Base-by-base conservation (phyloP, 2,888 invertebrate genomes). In the Chloroclystis v-ata region DNA sequence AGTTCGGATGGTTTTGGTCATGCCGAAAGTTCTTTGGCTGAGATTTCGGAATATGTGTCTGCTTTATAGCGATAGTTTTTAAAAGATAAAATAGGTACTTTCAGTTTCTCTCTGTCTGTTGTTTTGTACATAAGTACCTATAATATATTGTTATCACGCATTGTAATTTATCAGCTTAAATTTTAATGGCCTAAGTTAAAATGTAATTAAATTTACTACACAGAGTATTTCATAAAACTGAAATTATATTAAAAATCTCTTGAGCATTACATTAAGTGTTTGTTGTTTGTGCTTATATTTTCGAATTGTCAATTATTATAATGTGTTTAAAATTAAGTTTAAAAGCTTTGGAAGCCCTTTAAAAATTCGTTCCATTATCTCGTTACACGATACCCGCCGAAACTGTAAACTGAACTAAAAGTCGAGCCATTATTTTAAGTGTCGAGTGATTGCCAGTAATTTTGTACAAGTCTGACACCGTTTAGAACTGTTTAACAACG, bases 391-490 rank as follows among this genome's bases (percentile, higher is more conserved):
- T 35, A 35, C 20, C 16, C 20, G n/a, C 14, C 7, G 26, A 6
- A 8, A 26, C 9, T 43, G 42, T 38, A 37, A 49, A 44, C 37
- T 30, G 40, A 37, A 44, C 13, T 37, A 28, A 49, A 45, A 13
- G 32, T 25, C 28, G 1, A 10, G n/a, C 37, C 44, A 45, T 49
- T 49, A 49, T 49, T 45, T 38, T 45, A 51, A 52, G 45, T 49
- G 49, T 54, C 52, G 45, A 54, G 43, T 54, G 48, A 54, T 56
- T 56, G 28, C 37, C 39, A 40, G 47, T 41, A 56, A 54, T 54
- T 54, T 47, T 14, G 37, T 30, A 39, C 29, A 44, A 47, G 43
- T 38, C 47, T 43, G 49, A 47, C 49, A 42, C n/a, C 20, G 20
- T 4, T 20, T 20, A 20, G 2, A 20, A 20, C 2, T 20, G 49